A percentile compares a stretch with the other conserved stretches of the same genome.
Conservation (phyloP, 2,888 invertebrate species). For the Tortrix viridana region DNA sequence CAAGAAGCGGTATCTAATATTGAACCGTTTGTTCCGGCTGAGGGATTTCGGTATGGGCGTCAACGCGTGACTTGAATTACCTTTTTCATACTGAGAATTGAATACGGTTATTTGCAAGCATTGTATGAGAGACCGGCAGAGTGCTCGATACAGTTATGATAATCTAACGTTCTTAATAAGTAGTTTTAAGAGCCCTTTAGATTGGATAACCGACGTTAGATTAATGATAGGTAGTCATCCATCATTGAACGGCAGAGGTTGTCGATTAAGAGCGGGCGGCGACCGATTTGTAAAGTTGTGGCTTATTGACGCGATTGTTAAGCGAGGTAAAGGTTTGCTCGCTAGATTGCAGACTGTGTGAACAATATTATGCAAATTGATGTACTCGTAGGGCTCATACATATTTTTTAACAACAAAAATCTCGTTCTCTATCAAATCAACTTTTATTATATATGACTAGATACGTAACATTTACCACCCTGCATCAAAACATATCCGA, state of each 20-base stretch:
- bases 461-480: too few relatives aligned
- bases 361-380: background rate
- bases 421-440: too few relatives aligned
- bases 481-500: too few relatives aligned
- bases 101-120: conserved; percentile 39
- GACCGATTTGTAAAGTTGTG: conserved; percentile 13
- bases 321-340: conserved; percentile 7
- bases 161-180: conserved; percentile 37
- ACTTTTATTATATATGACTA: too few relatives aligned
- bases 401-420: too few relatives aligned
- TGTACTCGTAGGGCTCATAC: too few relatives aligned
- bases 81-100: conserved; percentile 46
- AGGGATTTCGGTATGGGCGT: conserved; percentile 51
- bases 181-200: conserved; percentile 16
- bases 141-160: conserved; percentile 51
- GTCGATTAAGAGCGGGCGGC: conserved; percentile 2
- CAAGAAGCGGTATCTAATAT: conserved; percentile 50
- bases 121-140: conserved; percentile 20
- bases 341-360: background rate
- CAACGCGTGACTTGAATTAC: conserved; percentile 57
- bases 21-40: conserved; percentile 59
- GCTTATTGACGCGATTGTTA: conserved; percentile 4
- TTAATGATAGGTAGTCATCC: conserved; percentile 3
- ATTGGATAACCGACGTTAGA: conserved; percentile 11
- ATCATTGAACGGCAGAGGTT: background rate